A percentile compares a stretch with the other conserved stretches of the same genome.
phyloP scores from a whole-genome alignment of 2,888 invertebrate genomes.

The Thereva unica region DNA sequence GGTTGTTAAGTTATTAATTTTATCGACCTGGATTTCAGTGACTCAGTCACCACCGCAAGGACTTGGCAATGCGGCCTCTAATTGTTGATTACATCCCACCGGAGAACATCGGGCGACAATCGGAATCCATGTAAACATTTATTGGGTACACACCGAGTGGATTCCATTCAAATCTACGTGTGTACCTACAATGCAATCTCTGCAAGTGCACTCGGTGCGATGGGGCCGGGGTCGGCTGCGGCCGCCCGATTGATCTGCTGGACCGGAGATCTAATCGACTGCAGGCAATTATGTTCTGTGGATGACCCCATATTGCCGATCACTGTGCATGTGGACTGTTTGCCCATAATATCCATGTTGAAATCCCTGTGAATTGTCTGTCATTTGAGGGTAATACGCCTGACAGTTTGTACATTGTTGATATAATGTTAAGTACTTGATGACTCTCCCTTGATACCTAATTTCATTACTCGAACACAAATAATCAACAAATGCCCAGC shows the following conservation, averaged over 20 bases:
- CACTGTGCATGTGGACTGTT: constrained; percentile 28
- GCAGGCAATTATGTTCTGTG: constrained; percentile 26
- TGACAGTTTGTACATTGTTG: constrained; percentile 27
- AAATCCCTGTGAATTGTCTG: constrained; percentile 32
- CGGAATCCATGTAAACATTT: constrained; percentile 28
- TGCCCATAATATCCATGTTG: constrained; percentile 32
- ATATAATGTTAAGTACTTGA: constrained; percentile 27
- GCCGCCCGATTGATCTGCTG: no score
- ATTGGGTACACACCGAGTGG: constrained; percentile 24
- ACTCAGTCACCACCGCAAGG: constrained; percentile 4
- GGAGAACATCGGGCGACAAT: constrained; percentile 21
- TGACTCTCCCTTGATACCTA: constrained; percentile 15
- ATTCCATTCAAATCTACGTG: not conserved
- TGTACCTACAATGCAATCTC: not conserved
- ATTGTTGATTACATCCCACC: constrained; percentile 7
- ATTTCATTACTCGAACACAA: constrained; percentile 25
- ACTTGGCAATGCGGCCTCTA: constrained; percentile 15
- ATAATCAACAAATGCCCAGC: constrained; percentile 29
- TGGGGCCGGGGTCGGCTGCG: no score
- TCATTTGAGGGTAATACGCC: constrained; percentile 30
- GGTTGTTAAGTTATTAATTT: no score
- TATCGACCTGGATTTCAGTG: not conserved
- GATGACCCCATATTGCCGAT: constrained; percentile 27
- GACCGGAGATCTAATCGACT: constrained; percentile 4
- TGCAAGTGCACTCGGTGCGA: no score